Evolutionary conservation across 2,888 invertebrate species (phyloP), one percentile per base, ranked within the genome.

Genomic region (Morinoia aosen): DNA sequence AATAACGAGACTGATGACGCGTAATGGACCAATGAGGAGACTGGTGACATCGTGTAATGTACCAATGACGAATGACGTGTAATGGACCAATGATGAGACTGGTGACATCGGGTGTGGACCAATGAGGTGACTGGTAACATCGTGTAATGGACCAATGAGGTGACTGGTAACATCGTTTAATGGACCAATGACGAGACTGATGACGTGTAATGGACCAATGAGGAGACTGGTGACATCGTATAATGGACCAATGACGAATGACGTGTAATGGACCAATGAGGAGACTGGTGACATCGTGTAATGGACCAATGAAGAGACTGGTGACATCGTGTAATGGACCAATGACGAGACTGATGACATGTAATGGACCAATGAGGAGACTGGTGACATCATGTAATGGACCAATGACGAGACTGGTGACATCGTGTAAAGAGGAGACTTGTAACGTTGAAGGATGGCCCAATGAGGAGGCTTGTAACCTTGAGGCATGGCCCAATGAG

Each of bases 181-280:
- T 48, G 48, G 48, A 48, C 48, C 48, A 48, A 48, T 48, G 48
- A 48, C 3, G 48, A 2, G 48, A 48, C 48, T 48, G 3, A 5
- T 2, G 5, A 48, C 48, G 5, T 48, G 76, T 76, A 33, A 33
- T 25, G 33, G 76, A 19, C 48, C 3, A 48, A 48, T 48, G 48
- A 48, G 48, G 48, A 48, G 48, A 5, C 48, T 48, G 3, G 48
- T 48, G 48, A 5, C 48, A 48, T 48, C 5, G 48, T 4, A 5
- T 48, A 5, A 48, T 48, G 5, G 48, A 48, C 48, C 48, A 48
- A 48, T 48, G 48, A 48, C 48, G 48, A 48, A 5, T 48, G 48
- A 48, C 48, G 5, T 48, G 48, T 48, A 5, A 48, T 99, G 99
- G 99, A 99, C 99, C 90, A 99, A 99, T 97, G 98, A 99, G 97